Percentiles rank a stretch among this genome's conserved stretches.
phyloP scores from a whole-genome alignment of 2,113 vertebrate species.

The Pogonocichla stellata region DNA sequence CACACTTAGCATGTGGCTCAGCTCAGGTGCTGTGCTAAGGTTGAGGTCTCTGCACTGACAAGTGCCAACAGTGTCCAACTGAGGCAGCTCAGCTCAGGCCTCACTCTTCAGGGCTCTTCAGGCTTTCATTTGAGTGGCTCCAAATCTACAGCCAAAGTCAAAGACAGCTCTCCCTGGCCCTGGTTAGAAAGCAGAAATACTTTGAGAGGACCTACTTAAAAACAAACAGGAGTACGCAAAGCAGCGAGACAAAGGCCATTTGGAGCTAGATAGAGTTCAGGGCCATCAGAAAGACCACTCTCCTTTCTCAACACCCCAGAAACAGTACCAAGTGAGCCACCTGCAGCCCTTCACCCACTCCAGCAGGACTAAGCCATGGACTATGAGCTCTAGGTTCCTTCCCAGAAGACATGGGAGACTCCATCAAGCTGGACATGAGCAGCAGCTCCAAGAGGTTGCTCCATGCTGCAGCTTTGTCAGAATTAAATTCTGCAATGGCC shows the following conservation, averaged over 20 bases:
- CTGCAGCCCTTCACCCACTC: background rate
- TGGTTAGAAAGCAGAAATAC: background rate
- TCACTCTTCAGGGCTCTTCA: background rate
- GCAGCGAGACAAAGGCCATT: background rate
- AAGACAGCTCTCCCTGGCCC: background rate
- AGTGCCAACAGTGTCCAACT: background rate
- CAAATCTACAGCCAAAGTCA: background rate
- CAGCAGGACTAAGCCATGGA: rapidly evolving
- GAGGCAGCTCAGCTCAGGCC: background rate
- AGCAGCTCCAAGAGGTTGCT: background rate
- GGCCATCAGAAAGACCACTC: background rate
- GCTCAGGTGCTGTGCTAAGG: background rate
- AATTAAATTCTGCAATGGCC: background rate
- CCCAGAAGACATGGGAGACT: background rate
- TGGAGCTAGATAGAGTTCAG: background rate
- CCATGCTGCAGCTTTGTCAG: background rate
- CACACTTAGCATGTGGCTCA: background rate
- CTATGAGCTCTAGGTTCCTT: background rate
- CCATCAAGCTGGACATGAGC: background rate
- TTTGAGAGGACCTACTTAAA: background rate
- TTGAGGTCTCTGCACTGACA: background rate
- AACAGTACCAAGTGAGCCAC: background rate
- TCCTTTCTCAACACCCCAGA: background rate
- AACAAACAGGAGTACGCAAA: constrained; percentile 10
- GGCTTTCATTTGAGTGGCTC: background rate